Evolutionary conservation across 2,113 vertebrate species (phyloP), one percentile per base, ranked within the genome.

Genomic region (Galbula dea): DNA sequence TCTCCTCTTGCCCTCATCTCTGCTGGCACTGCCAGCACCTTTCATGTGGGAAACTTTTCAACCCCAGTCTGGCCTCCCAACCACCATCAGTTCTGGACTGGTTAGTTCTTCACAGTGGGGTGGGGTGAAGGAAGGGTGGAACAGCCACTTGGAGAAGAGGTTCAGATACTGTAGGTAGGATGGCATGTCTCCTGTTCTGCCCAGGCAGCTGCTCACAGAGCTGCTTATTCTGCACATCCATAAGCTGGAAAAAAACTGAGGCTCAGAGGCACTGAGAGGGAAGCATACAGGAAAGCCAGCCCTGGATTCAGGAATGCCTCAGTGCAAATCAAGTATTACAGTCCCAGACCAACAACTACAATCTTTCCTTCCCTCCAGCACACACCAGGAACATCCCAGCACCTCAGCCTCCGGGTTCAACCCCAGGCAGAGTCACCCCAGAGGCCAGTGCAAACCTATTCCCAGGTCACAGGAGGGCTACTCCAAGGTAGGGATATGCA

Each of bases 41-140:
- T 90, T 94, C 16, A 91, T 88, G 88, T 96, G 94, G 95, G 95
- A 96, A 96, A 93, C 77, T 94, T 88, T 88, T 93, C 93, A 59
- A 22, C 71, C 52, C 89, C 93, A 22, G 86, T 65, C 72, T 73
- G 89, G 94, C 95, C 67, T 89, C 86, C 59, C 88, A 76, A 0
- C 11, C 37, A 83, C 52, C 73, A 17, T 3, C 9, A 6, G 59
- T 23, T 74, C 68, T 74, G 73, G 15, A 30, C 91, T 73, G 81
- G 49, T 79, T 72, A 34, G 67, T 48, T 69, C 54, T 21, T 69
- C 51, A 19, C 22, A 13, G 73, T 3, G 20, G 55, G 55, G 59
- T n/a, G 65, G n/a, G 18, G 26, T 23, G 58, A 34, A 71, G 48
- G 15, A 74, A 7, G 3, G 3, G 10, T 13, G 15, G 1, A 15